phyloP scores from a whole-genome alignment of 2,113 vertebrate species.

The Leptodactylus fuscus region DNA sequence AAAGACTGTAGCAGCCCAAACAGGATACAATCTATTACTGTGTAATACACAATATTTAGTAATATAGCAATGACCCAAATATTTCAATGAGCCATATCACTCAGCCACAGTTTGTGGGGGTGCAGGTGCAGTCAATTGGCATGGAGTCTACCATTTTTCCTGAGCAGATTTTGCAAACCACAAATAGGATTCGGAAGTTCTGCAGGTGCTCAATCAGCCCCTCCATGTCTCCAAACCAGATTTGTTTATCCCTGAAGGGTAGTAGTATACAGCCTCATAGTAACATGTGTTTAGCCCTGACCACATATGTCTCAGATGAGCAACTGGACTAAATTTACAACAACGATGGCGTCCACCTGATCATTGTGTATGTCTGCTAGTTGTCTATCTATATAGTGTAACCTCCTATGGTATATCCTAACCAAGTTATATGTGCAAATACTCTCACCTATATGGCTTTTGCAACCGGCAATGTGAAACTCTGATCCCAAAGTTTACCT shows the following conservation, averaged over 20 bases:
- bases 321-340: background rate
- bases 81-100: background rate
- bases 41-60: background rate
- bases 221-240: background rate
- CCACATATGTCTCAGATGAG: too few species aligned
- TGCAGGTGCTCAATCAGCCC: background rate
- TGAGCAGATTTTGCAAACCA: background rate
- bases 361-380: too few species aligned
- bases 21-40: background rate
- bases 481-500: background rate
- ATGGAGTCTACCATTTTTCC: background rate
- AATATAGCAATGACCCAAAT: background rate
- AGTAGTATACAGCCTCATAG: background rate
- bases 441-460: background rate
- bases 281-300: background rate
- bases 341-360: too few species aligned
- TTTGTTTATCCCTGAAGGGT: conserved; percentile 8
- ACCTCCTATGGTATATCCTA: background rate
- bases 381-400: background rate
- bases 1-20: background rate
- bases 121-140: background rate
- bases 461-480: background rate
- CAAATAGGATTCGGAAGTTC: background rate
- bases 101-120: background rate
- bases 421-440: background rate